phyloP scores from a whole-genome alignment of 2,113 vertebrate species.

The Microcebus ravelobensis region DNA sequence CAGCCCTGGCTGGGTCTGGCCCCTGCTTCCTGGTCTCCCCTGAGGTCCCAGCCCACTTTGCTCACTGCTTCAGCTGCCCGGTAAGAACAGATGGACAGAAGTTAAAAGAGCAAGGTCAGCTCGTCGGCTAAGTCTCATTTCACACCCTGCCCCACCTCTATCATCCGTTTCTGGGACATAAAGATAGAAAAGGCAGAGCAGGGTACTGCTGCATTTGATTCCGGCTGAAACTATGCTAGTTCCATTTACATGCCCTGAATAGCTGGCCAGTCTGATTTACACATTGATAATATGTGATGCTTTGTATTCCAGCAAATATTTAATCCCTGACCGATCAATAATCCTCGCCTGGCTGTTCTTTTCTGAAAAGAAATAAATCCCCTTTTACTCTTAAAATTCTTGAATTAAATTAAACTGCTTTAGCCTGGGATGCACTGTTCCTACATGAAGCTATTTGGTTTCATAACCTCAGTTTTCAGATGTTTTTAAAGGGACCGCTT shows the following conservation, averaged over 20 bases:
- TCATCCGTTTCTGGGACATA: background rate
- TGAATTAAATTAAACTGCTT: constrained; percentile 56
- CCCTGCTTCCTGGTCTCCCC: background rate
- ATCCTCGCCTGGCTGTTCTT: constrained; percentile 37
- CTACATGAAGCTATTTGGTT: background rate
- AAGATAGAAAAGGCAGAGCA: background rate
- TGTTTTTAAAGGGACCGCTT: constrained; percentile 31
- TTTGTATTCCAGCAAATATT: constrained; percentile 42
- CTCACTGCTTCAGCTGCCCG: constrained; percentile 46
- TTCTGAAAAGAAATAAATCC: constrained; percentile 47
- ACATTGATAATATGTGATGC: background rate
- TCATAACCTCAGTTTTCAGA: background rate
- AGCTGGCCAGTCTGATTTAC: constrained; percentile 39
- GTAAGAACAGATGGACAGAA: constrained; percentile 34
- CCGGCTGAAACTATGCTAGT: background rate
- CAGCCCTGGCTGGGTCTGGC: constrained; percentile 40
- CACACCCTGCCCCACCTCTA: background rate
- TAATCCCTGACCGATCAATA: constrained; percentile 64
- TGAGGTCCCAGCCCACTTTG: constrained; percentile 59
- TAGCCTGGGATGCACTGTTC: background rate
- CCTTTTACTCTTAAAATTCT: constrained; percentile 27
- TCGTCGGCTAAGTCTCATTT: background rate
- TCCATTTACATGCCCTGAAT: constrained; percentile 53
- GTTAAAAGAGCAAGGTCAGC: constrained; percentile 56
- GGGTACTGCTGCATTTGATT: background rate